Evolutionary conservation across 2,797 vertebrate species (phyloP).

Genomic region (Phyllotis vaccarum): DNA sequence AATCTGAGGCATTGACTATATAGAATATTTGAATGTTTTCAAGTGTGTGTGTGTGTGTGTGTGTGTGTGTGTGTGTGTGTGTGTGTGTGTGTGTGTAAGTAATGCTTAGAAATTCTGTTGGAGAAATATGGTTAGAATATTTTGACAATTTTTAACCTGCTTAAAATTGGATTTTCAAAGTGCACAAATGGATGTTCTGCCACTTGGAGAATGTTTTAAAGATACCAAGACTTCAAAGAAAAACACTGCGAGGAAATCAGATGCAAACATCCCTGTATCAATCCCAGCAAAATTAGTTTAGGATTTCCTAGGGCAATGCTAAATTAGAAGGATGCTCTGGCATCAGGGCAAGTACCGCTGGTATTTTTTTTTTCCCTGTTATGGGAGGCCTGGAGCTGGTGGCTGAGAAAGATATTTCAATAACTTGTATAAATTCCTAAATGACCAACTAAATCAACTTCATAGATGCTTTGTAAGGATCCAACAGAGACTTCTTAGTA

Average conservation of each 20-base stretch:
- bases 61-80: background rate
- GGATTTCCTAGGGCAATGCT: constrained; percentile 83
- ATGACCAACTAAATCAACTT: background rate
- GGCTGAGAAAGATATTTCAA: constrained; percentile 52
- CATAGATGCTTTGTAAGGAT: constrained; percentile 32
- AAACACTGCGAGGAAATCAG: constrained; percentile 83
- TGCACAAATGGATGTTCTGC: constrained; percentile 83
- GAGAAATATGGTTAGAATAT: constrained; percentile 77
- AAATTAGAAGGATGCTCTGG: constrained; percentile 77
- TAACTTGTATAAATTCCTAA: constrained; percentile 54
- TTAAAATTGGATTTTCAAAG: constrained; percentile 86
- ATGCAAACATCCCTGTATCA: constrained; percentile 81
- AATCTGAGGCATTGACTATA: constrained; percentile 62
- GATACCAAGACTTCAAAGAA: constrained; percentile 87
- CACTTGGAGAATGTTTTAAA: constrained; percentile 84
- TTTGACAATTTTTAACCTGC: constrained; percentile 83
- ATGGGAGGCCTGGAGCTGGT: background rate
- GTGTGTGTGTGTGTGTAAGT: background rate
- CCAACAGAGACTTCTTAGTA: background rate
- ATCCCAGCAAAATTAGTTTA: constrained; percentile 84
- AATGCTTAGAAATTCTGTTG: constrained; percentile 71
- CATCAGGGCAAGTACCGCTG: constrained; percentile 65
- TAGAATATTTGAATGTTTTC: constrained; percentile 63
- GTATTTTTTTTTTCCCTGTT: background rate
- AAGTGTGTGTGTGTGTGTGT: background rate